phyloP scores from a whole-genome alignment of 2,797 vertebrate species.

The Alfaro cultratus region DNA sequence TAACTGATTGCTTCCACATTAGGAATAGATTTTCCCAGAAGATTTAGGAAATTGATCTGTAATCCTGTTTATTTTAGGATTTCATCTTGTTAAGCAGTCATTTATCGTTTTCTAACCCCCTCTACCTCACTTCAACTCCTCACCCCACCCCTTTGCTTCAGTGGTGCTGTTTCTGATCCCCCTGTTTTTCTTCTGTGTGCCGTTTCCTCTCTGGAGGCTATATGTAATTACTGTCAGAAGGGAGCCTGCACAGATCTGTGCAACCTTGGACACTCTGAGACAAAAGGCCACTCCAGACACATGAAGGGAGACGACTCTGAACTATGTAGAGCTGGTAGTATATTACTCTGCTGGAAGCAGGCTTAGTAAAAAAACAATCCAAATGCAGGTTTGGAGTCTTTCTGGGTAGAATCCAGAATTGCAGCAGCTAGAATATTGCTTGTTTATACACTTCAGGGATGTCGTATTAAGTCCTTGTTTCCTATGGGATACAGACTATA shows the following conservation, averaged over 20 bases:
- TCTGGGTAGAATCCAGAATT: constrained; percentile 13
- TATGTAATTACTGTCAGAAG: constrained; percentile 79
- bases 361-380: constrained; percentile 45
- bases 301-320: constrained; percentile 40
- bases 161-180: constrained; percentile 26
- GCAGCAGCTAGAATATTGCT: neutral
- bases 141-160: constrained; percentile 15
- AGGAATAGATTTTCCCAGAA: constrained; percentile 49
- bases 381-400: constrained; percentile 37
- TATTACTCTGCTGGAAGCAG: constrained; percentile 22
- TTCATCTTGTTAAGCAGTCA: constrained; percentile 58
- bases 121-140: constrained; percentile 8
- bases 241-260: constrained; percentile 69
- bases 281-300: constrained; percentile 64
- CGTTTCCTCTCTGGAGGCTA: constrained; percentile 65
- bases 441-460: neutral
- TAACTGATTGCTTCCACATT: constrained; percentile 63
- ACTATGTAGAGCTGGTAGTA: constrained; percentile 33
- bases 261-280: constrained; percentile 74
- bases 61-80: constrained; percentile 65
- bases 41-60: constrained; percentile 61
- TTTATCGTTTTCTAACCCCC: constrained; percentile 59
- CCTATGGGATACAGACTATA: no score
- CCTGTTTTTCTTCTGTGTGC: constrained; percentile 43
- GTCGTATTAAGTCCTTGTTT: neutral